A percentile compares a stretch with the other conserved stretches of the same genome.
phyloP scores from a whole-genome alignment of 1,140 invertebrate species.

The Diuraphis noxia region DNA sequence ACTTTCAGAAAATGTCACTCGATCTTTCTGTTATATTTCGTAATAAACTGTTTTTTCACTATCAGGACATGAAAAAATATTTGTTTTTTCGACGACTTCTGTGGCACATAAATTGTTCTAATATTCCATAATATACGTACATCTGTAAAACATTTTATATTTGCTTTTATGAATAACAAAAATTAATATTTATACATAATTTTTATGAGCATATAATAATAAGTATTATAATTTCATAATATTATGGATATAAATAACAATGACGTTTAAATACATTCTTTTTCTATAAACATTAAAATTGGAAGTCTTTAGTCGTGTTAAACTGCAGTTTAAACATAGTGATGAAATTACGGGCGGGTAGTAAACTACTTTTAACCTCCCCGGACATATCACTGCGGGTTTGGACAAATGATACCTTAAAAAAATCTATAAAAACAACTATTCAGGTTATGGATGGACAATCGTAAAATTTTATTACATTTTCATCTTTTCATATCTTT shows the following conservation, averaged over 20 bases:
- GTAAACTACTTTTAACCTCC: not conserved
- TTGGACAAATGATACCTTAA: not conserved
- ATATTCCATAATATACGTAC: not conserved
- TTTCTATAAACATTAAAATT: not conserved
- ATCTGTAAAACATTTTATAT: not conserved
- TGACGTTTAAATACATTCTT: not conserved
- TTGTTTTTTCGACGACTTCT: not conserved
- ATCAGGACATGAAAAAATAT: not conserved
- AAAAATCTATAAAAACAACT: not conserved
- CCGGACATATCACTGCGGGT: not conserved
- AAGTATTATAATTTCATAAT: too few species aligned
- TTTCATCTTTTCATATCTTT: not conserved
- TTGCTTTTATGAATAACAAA: not conserved
- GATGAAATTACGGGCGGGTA: not conserved
- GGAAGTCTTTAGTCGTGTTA: not conserved
- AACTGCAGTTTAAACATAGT: not conserved
- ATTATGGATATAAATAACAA: not conserved
- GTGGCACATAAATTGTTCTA: not conserved
- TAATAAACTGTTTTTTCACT: not conserved
- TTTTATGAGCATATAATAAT: not conserved
- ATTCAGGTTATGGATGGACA: not conserved
- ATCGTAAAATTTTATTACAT: constrained; percentile 26
- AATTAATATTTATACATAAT: not conserved
- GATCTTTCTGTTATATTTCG: not conserved
- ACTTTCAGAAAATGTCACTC: not conserved